These are phyloP conservation scores for Macaria liturata DNA, from an alignment of 2,888 invertebrate species.

Conservation along the genomic window DNA sequence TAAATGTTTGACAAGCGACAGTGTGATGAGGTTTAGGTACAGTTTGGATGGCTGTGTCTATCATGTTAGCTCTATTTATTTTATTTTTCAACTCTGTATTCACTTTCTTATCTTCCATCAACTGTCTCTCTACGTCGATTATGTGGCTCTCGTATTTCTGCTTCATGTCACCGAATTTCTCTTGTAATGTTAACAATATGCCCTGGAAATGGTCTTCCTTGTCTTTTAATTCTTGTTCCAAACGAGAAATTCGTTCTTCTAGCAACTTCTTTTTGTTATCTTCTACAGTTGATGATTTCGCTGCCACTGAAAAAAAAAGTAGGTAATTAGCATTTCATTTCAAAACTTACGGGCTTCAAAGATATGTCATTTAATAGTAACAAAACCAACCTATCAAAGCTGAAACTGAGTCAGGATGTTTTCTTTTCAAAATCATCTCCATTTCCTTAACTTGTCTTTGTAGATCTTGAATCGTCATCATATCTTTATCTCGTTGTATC, in stretches of 20 bases:
- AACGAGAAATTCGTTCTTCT: conserved; percentile 87
- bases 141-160: conserved; percentile 90
- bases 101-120: conserved; percentile 74
- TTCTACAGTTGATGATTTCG: conserved; percentile 80
- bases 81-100: conserved; percentile 81
- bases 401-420: conserved; percentile 92
- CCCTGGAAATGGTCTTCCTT: conserved; percentile 88
- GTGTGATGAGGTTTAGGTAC: conserved; percentile 54
- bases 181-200: conserved; percentile 88
- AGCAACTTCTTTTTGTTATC: conserved; percentile 84
- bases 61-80: conserved; percentile 64
- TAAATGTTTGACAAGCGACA: conserved; percentile 62
- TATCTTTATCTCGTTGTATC: conserved; percentile 85
- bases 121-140: conserved; percentile 87
- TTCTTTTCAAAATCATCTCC: conserved; percentile 90
- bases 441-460: conserved; percentile 92
- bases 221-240: conserved; percentile 88
- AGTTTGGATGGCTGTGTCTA: conserved; percentile 77
- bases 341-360: no score
- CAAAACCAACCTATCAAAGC: conserved; percentile 85
- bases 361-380: no score
- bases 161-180: conserved; percentile 90
- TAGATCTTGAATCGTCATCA: conserved; percentile 87
- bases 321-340: neutral
- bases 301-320: conserved; percentile 71